These are phyloP conservation scores for Homarus americanus DNA, from an alignment of 1,140 invertebrate species.

Conservation along the genomic window DNA sequence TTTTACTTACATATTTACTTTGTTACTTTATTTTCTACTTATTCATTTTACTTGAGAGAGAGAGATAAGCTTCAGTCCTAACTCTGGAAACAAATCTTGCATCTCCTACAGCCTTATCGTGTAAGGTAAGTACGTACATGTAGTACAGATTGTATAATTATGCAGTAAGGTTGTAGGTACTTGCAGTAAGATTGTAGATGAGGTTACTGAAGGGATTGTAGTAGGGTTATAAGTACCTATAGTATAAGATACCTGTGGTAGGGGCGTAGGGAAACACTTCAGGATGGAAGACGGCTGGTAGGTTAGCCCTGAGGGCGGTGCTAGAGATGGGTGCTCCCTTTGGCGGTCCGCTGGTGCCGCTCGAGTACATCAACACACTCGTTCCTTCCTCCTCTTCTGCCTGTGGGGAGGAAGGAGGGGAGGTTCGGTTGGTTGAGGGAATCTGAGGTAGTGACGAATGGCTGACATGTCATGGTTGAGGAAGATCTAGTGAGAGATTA, in stretches of 20 bases:
- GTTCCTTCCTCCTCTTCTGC: not conserved
- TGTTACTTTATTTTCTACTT: too few species aligned
- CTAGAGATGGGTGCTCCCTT: conserved; percentile 92
- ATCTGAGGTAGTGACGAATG: not conserved
- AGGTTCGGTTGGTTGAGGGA: not conserved
- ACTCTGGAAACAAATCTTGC: too few species aligned
- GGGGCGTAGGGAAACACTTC: not conserved
- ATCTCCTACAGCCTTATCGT: too few species aligned
- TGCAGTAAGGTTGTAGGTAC: too few species aligned
- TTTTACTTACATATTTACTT: too few species aligned
- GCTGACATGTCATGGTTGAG: too few species aligned
- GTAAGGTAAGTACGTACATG: not conserved
- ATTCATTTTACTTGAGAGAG: too few species aligned
- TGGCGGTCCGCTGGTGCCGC: conserved; percentile 93
- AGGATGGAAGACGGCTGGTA: conserved; percentile 76
- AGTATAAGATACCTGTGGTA: conserved; percentile 1
- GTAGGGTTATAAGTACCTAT: too few species aligned
- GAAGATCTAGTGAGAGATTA: not conserved
- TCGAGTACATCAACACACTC: conserved; percentile 79
- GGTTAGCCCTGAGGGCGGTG: conserved; percentile 84
- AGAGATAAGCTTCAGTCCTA: too few species aligned
- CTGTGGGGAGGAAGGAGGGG: not conserved
- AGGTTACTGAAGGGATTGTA: too few species aligned
- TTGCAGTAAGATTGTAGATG: too few species aligned
- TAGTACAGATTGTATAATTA: not conserved